Base-by-base conservation (phyloP, 2,797 vertebrate species). In the Halcyon badia region DNA sequence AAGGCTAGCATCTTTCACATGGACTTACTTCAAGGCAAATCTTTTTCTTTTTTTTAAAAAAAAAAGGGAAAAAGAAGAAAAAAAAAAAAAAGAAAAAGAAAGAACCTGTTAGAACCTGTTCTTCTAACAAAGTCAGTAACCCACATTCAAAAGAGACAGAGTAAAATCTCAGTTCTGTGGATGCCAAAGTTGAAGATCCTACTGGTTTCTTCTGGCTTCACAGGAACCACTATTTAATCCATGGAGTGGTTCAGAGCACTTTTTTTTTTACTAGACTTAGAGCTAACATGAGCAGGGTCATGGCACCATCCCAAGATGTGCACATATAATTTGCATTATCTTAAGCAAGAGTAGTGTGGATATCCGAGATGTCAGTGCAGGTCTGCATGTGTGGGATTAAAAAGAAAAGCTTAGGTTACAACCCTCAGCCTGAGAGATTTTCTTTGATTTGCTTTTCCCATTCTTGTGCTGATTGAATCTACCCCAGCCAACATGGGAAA, bases 391-490 rank as follows among this genome's bases (percentile, higher is more conserved):
- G 48, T 56, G 81, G 41, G 48, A 83, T 64, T 89, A 42, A 73
- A 83, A 73, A 85, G n/a, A 85, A 85, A 80, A 87, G 10, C 39
- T 78, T 46, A 70, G 69, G 84, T 93, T 97, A 88, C 54, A 81
- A 52, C 69, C 76, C 60, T 69, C n/a, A 80, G 26, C 69, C 68
- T 31, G 26, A 91, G 72, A 90, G 54, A 81, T 76, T 96, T 85
- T 70, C 61, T 91, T 90, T 82, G 33, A 92, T 94, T 90, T 89
- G 14, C 30, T 95, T 90, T n/a, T 94, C 42, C 39, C 46, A 73
- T 95, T 95, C 72, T 41, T 76, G 82, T 44, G 35, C 65, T 85
- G 46, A 94, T 92, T 87, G 77, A 87, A 84, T 87, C 79, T 88
- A 78, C 39, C 14, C 20, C 37, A 60, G 35, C 5, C 46, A 83